Percentiles rank a stretch among this genome's conserved stretches.
phyloP scores from a whole-genome alignment of 2,888 invertebrate genomes.

The Limnephilus auricula region DNA sequence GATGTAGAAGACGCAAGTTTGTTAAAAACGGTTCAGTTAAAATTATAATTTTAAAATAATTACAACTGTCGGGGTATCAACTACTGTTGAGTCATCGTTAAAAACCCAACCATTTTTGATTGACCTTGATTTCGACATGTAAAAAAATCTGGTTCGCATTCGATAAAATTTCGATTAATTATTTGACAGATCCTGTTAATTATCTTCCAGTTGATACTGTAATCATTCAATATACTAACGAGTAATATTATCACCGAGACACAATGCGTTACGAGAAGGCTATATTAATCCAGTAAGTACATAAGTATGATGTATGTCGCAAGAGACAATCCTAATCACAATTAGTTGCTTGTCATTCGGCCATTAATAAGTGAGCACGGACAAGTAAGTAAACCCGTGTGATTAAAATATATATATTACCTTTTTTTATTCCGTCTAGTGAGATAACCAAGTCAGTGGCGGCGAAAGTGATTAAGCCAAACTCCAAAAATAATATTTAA shows the following conservation, averaged over 20 bases:
- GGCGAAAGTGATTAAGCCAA: neutral
- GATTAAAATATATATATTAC: neutral
- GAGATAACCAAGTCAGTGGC: neutral
- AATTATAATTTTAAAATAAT: too few species aligned
- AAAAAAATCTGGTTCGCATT: neutral
- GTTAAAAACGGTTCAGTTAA: too few species aligned
- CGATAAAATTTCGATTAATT: neutral
- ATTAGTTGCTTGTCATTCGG: neutral
- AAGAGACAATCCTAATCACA: neutral
- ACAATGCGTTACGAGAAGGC: neutral
- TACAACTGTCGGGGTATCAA: too few species aligned
- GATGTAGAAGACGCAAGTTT: too few species aligned
- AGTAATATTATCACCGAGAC: neutral
- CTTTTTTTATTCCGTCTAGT: neutral
- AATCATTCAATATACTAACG: neutral
- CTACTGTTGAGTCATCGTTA: too few species aligned
- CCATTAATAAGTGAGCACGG: neutral
- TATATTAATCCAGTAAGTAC: neutral
- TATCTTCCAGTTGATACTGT: neutral
- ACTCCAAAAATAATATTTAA: too few species aligned
- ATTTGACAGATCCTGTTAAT: neutral
- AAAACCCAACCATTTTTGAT: too few species aligned
- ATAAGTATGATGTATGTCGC: neutral
- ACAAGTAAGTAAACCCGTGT: neutral
- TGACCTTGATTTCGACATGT: neutral